Evolutionary conservation across 2,888 invertebrate genomes (phyloP).

Genomic region (Vanessa cardui): DNA sequence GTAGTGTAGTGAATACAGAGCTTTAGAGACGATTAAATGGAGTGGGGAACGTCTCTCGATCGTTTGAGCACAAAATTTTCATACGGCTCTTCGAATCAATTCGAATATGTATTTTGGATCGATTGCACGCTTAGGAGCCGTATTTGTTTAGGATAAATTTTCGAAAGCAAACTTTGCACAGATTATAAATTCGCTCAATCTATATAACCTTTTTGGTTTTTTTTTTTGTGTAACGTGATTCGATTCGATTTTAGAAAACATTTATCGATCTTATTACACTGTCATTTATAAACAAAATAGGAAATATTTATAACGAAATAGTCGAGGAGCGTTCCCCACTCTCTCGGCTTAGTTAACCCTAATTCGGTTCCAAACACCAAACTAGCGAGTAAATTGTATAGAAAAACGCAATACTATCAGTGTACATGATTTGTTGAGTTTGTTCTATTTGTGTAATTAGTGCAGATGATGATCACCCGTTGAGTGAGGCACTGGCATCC

Average conservation of each 20-base stretch:
- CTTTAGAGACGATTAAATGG: conserved; percentile 59
- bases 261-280: background rate
- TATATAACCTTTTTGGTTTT: conserved; percentile 4
- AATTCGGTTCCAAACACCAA: conserved; percentile 76
- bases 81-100: conserved; percentile 7
- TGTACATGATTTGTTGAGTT: conserved; percentile 73
- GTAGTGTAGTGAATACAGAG: conserved; percentile 67
- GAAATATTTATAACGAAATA: conserved; percentile 11
- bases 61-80: conserved; percentile 15
- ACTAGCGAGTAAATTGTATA: conserved; percentile 75
- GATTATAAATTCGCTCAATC: background rate
- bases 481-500: conserved; percentile 72
- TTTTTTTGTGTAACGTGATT: conserved; percentile 4
- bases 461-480: conserved; percentile 61
- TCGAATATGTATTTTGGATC: conserved; percentile 7
- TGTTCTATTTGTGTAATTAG: conserved; percentile 52
- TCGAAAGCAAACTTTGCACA: conserved; percentile 4
- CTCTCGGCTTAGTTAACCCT: conserved; percentile 56
- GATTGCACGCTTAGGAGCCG: background rate
- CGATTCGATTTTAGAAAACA: background rate
- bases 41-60: conserved; percentile 34
- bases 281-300: conserved; percentile 10
- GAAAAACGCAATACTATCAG: conserved; percentile 71
- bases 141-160: conserved; percentile 10
- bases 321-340: conserved; percentile 48